phyloP scores from a whole-genome alignment of 2,113 vertebrate species.

The Caranx melampygus region DNA sequence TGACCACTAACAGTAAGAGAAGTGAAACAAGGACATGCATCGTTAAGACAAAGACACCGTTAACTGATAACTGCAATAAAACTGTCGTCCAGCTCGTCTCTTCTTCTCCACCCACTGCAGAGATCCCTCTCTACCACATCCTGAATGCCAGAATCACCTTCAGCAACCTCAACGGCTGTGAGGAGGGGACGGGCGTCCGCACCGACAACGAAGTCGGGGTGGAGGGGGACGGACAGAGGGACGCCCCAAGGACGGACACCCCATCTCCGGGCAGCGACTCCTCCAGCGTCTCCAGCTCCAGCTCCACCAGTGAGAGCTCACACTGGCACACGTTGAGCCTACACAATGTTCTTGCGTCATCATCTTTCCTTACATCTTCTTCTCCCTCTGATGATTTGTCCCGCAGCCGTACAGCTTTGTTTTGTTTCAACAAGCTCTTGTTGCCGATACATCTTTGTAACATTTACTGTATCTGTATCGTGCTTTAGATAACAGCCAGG shows the following conservation, averaged over 20 bases:
- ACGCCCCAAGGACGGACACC: constrained; percentile 88
- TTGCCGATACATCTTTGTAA: constrained; percentile 9
- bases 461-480: background rate
- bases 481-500: background rate
- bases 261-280: constrained; percentile 95
- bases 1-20: background rate
- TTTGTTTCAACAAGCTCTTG: background rate
- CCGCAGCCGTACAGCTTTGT: background rate
- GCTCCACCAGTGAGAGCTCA: constrained; percentile 89
- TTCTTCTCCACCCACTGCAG: constrained; percentile 72
- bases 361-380: background rate
- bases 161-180: constrained; percentile 96
- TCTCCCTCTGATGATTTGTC: background rate
- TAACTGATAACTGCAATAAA: background rate
- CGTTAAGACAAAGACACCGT: background rate
- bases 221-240: constrained; percentile 86
- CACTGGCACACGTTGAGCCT: background rate
- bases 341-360: too few relatives aligned
- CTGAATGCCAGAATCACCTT: constrained; percentile 98
- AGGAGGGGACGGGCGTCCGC: constrained; percentile 84
- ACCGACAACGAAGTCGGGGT: constrained; percentile 80
- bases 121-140: constrained; percentile 98
- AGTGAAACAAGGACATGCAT: background rate
- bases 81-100: background rate
- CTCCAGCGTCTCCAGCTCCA: constrained; percentile 97